A percentile compares a stretch with the other conserved stretches of the same genome.
Evolutionary conservation across 1,140 invertebrate species (phyloP).

Genomic region (Lithobius niger): DNA sequence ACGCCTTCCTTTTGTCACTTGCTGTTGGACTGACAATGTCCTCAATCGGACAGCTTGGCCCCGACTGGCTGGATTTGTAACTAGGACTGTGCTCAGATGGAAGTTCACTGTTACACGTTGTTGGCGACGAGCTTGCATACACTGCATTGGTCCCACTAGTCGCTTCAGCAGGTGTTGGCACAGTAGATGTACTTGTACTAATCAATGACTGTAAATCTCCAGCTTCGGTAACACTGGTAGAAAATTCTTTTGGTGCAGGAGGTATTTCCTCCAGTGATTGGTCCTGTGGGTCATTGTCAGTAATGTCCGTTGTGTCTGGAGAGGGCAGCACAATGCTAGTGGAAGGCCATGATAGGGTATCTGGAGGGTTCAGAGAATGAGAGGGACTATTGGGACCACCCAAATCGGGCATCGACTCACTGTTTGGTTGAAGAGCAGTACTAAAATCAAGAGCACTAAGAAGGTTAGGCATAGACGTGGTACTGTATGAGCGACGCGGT

Average conservation of each 20-base stretch:
- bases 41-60: not conserved
- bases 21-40: conserved; percentile 3
- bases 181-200: not conserved
- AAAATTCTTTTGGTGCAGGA: conserved; percentile 2
- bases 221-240: not conserved
- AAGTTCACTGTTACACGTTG: conserved; percentile 6
- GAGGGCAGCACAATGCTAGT: not conserved
- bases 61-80: not conserved
- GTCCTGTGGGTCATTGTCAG: not conserved
- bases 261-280: conserved; percentile 2
- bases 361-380: not conserved
- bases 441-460: conserved; percentile 17
- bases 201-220: not conserved
- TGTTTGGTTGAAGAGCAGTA: conserved; percentile 16
- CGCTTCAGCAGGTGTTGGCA: not conserved
- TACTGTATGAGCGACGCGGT: conserved; percentile 45
- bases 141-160: not conserved
- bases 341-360: conserved; percentile 3
- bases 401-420: conserved; percentile 36
- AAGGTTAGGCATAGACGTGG: conserved; percentile 36
- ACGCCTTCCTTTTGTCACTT: conserved; percentile 19
- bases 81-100: not conserved
- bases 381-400: not conserved
- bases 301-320: not conserved
- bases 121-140: not conserved